These are phyloP conservation scores for Lepidonotus clava DNA, from an alignment of 2,888 invertebrate species.

Conservation along the genomic window DNA sequence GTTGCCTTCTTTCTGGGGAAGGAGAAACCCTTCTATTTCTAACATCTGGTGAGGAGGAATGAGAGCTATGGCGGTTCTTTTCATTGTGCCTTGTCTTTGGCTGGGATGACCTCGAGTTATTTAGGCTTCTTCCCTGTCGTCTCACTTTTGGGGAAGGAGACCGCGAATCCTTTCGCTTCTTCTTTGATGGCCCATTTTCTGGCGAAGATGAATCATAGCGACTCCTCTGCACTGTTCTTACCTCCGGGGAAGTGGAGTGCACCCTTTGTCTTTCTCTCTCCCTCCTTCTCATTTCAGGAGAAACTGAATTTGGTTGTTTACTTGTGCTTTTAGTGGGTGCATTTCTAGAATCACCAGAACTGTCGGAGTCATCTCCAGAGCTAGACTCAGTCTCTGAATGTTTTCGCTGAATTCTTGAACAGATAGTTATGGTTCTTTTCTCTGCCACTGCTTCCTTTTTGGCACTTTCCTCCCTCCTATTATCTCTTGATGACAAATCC, in stretches of 20 bases:
- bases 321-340: neutral
- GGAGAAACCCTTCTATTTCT: neutral
- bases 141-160: neutral
- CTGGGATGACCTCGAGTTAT: neutral
- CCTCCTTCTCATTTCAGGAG: neutral
- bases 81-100: neutral
- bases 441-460: neutral
- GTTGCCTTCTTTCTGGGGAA: neutral
- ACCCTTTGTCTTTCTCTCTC: neutral
- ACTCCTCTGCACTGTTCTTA: neutral
- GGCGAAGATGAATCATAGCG: neutral
- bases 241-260: neutral
- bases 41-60: neutral
- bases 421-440: neutral
- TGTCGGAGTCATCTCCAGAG: neutral
- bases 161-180: neutral
- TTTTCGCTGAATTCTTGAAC: neutral
- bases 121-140: no score
- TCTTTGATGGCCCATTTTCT: neutral
- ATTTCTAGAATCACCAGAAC: no score
- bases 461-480: no score
- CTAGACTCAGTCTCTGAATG: neutral
- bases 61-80: neutral
- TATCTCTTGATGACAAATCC: slow-evolving; percentile 3
- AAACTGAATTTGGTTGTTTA: neutral